Evolutionary conservation across 2,888 invertebrate species (phyloP).

Genomic region (Protonemura montana): DNA sequence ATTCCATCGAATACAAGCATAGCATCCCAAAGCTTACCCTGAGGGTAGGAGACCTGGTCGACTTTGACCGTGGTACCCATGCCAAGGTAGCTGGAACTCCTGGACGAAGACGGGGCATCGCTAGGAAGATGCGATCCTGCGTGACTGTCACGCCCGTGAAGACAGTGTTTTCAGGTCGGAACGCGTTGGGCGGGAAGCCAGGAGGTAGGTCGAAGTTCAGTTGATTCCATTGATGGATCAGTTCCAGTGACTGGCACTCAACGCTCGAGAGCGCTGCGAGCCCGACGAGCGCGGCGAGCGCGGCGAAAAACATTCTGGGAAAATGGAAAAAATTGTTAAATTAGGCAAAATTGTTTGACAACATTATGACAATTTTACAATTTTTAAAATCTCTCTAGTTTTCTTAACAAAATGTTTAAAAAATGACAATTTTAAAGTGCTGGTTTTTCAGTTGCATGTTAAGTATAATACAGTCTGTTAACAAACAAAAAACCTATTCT

Average conservation of each 20-base stretch:
- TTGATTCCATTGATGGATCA: constrained; percentile 74
- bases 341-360: neutral
- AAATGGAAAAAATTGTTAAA: constrained; percentile 1
- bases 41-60: constrained; percentile 36
- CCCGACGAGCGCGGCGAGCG: constrained; percentile 22
- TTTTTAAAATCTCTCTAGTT: too few relatives aligned
- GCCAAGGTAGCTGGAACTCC: constrained; percentile 81
- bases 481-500: too few relatives aligned
- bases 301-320: constrained; percentile 38
- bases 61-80: constrained; percentile 66
- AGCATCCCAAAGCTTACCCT: too few relatives aligned
- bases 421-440: too few relatives aligned
- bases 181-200: constrained; percentile 62
- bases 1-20: too few relatives aligned
- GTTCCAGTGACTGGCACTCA: constrained; percentile 60
- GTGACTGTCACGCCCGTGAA: constrained; percentile 80
- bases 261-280: constrained; percentile 52
- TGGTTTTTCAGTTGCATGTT: too few relatives aligned
- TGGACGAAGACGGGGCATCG: constrained; percentile 75
- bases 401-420: too few relatives aligned
- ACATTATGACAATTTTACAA: too few relatives aligned
- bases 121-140: constrained; percentile 75
- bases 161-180: constrained; percentile 72
- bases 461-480: too few relatives aligned
- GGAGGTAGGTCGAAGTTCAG: constrained; percentile 73